These are phyloP conservation scores for Agonopterix arenella DNA, from an alignment of 2,888 invertebrate species.

Conservation along the genomic window DNA sequence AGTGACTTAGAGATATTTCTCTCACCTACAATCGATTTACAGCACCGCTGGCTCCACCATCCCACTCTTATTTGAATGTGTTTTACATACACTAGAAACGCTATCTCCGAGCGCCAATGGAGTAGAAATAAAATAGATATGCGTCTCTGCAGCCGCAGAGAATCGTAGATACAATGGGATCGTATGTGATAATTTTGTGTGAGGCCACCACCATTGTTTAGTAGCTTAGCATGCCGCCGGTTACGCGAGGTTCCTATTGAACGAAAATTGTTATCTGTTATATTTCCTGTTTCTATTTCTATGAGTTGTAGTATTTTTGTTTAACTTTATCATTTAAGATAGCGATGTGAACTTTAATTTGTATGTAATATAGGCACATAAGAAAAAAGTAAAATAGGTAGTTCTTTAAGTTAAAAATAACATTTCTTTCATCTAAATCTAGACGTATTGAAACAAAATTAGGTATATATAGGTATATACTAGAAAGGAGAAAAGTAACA, in stretches of 20 bases:
- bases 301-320: background rate
- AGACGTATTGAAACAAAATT: too few relatives aligned
- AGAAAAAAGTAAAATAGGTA: too few relatives aligned
- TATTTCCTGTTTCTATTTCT: conserved; percentile 32
- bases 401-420: too few relatives aligned
- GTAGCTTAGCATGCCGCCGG: conserved; percentile 37
- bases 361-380: too few relatives aligned
- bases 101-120: conserved; percentile 35
- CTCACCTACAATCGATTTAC: conserved; percentile 16
- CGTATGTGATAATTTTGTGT: conserved; percentile 41
- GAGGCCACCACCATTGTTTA: conserved; percentile 45
- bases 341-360: too few relatives aligned
- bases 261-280: conserved; percentile 51
- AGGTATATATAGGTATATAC: background rate
- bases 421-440: too few relatives aligned
- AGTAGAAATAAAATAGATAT: conserved; percentile 48
- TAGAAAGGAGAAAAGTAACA: conserved; percentile 41
- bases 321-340: too few relatives aligned
- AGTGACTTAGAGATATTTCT: conserved; percentile 5
- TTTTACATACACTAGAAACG: conserved; percentile 52
- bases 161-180: conserved; percentile 33
- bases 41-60: conserved; percentile 16
- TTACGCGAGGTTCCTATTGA: conserved; percentile 36
- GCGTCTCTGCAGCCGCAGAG: conserved; percentile 20
- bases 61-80: conserved; percentile 49